Base-by-base conservation (phyloP, 2,888 invertebrate species). In the Muschampia plurimacula region DNA sequence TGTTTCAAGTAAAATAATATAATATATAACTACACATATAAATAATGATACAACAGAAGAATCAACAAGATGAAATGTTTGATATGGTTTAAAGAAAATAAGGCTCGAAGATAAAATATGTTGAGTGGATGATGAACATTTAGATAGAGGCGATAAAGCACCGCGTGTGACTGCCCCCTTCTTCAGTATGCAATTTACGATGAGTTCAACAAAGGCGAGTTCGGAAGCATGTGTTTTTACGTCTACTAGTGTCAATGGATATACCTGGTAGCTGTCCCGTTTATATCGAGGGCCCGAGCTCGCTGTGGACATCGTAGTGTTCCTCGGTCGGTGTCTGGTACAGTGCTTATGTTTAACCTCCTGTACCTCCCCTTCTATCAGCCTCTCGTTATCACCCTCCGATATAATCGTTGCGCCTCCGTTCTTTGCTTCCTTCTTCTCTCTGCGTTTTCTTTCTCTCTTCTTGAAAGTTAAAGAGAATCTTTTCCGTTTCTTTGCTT, bases 231-330 rank as follows among this genome's bases (percentile, higher is more conserved):
- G 28, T 71, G 60, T 68, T 68, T 69, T 67, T 72, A 72, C 60
- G 52, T 71, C 39, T 67, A 60, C 60, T n/a, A 72, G 52, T 62
- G 62, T 52, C 78, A 72, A 69, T 65, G 55, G 69, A 67, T 71
- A 74, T 86, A 95, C 95, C 94, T 95, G 95, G 83, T 94, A 95
- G 79, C 95, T 95, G 81, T 95, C 95, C 89, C 93, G 92, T 89
- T 93, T 93, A 81, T 92, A 93, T 55, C 94, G 92, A 89, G 93
- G 92, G 87, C 93, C 91, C 74, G 93, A 91, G 80, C 92, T 92
- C 22, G 92, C 89, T 0, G 93, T 91, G 3, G 93, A 91, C 84
- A 91, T 75, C 9, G 13, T n/a, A n/a, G 92, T 91, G 78, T 90
- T 92, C 78, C 93, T 82, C 62, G 92, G 89, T 55, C 85, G 84